Evolutionary conservation across 2,888 invertebrate species (phyloP).

Genomic region (Tenthredo scrophulariae): DNA sequence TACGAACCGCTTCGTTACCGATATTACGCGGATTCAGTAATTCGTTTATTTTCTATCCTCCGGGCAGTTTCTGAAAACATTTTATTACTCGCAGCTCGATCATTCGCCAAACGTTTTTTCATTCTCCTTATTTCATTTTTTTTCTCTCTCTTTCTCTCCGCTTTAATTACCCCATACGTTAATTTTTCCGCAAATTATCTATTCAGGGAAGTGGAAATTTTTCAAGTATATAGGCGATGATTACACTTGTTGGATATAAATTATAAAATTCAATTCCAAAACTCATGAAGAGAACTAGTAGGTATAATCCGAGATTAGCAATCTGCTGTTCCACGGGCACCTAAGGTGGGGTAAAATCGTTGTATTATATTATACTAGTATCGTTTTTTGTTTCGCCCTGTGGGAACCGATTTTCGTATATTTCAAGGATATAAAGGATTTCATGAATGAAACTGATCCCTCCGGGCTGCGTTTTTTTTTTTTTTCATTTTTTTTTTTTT

Average conservation of each 20-base stretch:
- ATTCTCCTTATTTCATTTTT: too few species aligned
- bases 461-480: constrained; percentile 26
- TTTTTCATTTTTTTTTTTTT: constrained; percentile 55
- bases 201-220: not conserved
- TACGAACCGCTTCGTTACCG: constrained; percentile 39
- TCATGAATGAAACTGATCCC: constrained; percentile 70
- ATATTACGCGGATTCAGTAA: constrained; percentile 37
- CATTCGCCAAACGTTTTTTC: not conserved
- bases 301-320: not conserved
- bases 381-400: constrained; percentile 65
- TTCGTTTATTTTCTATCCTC: constrained; percentile 17
- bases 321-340: not conserved
- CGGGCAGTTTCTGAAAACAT: not conserved
- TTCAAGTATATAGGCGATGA: not conserved
- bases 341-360: not conserved
- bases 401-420: constrained; percentile 70
- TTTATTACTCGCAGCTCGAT: not conserved
- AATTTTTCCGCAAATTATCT: not conserved
- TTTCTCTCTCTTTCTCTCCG: not conserved
- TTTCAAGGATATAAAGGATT: constrained; percentile 68
- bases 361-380: constrained; percentile 61
- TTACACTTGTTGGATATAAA: not conserved
- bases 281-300: not conserved
- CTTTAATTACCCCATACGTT: not conserved
- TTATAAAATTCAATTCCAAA: not conserved